Conservation (phyloP, 2,888 invertebrate genomes). For the Neoitamus cyanurus region DNA sequence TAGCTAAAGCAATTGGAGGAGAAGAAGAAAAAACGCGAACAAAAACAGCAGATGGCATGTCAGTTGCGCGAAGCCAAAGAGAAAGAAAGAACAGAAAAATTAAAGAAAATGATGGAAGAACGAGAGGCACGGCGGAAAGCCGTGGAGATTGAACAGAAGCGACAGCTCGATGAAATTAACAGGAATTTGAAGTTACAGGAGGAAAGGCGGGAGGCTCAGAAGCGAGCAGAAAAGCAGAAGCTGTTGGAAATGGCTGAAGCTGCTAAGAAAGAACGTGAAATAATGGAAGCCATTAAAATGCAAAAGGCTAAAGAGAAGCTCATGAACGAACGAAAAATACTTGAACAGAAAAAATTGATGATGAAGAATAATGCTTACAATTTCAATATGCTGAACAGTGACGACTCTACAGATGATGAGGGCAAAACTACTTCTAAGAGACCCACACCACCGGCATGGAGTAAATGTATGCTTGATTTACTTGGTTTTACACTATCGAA, state of each 20-base stretch:
- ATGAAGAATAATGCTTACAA: slow-evolving; percentile 55
- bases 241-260: slow-evolving; percentile 54
- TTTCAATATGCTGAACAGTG: slow-evolving; percentile 66
- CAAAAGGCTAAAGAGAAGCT: slow-evolving; percentile 55
- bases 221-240: slow-evolving; percentile 53
- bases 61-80: slow-evolving; percentile 64
- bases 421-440: slow-evolving; percentile 61
- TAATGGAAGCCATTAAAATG: slow-evolving; percentile 59
- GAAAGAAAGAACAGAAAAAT: slow-evolving; percentile 62
- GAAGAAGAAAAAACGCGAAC: slow-evolving; percentile 63
- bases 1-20: slow-evolving; percentile 60
- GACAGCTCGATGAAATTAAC: slow-evolving; percentile 62
- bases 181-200: slow-evolving; percentile 60
- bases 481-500: too few species aligned
- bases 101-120: slow-evolving; percentile 62
- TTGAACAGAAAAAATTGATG: slow-evolving; percentile 14
- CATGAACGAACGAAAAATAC: slow-evolving; percentile 53
- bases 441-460: slow-evolving; percentile 65
- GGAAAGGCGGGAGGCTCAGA: slow-evolving; percentile 52
- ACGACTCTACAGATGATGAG: slow-evolving; percentile 67
- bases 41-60: slow-evolving; percentile 63
- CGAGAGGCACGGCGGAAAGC: slow-evolving; percentile 61
- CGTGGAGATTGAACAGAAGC: slow-evolving; percentile 60
- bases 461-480: slow-evolving; percentile 61
- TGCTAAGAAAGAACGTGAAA: slow-evolving; percentile 59